A percentile compares a stretch with the other conserved stretches of the same genome.
These are phyloP conservation scores for Trichogramma evanescens DNA, from an alignment of 2,888 invertebrate genomes.

Conservation along the genomic window DNA sequence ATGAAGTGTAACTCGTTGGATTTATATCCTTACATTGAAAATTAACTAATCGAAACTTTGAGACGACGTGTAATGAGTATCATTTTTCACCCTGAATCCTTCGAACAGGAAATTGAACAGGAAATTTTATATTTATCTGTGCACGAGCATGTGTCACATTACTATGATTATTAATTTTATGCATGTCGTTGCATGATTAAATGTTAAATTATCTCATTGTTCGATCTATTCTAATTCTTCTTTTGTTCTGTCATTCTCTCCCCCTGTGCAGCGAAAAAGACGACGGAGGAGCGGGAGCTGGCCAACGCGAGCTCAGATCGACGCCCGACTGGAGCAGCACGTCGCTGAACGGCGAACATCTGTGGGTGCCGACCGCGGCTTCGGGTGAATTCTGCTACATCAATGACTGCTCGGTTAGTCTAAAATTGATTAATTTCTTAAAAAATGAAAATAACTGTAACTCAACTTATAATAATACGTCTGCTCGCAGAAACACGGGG, in stretches of 20 bases:
- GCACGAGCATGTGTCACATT: too few species aligned
- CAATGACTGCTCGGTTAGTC: constrained; percentile 78
- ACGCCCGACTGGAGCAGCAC: constrained; percentile 83
- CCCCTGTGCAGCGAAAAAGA: constrained; percentile 36
- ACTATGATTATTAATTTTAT: too few species aligned
- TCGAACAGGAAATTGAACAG: too few species aligned
- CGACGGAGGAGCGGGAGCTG: constrained; percentile 30
- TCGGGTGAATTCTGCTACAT: constrained; percentile 93
- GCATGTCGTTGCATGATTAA: neutral
- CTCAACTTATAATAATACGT: neutral
- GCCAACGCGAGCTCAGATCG: constrained; percentile 56
- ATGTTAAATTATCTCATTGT: neutral
- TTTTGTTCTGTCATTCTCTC: neutral
- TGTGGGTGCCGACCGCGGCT: constrained; percentile 85
- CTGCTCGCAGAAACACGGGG: constrained; percentile 73
- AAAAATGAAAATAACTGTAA: too few species aligned
- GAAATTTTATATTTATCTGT: too few species aligned
- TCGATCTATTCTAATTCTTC: constrained; percentile 8
- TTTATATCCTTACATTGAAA: too few species aligned
- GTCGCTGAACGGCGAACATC: constrained; percentile 86
- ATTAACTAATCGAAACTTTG: too few species aligned
- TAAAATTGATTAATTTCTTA: neutral
- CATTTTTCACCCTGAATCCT: too few species aligned
- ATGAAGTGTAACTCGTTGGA: too few species aligned
- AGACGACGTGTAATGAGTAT: too few species aligned